Conservation (phyloP, 2,888 invertebrate genomes). For the Cephonodes hylas region DNA sequence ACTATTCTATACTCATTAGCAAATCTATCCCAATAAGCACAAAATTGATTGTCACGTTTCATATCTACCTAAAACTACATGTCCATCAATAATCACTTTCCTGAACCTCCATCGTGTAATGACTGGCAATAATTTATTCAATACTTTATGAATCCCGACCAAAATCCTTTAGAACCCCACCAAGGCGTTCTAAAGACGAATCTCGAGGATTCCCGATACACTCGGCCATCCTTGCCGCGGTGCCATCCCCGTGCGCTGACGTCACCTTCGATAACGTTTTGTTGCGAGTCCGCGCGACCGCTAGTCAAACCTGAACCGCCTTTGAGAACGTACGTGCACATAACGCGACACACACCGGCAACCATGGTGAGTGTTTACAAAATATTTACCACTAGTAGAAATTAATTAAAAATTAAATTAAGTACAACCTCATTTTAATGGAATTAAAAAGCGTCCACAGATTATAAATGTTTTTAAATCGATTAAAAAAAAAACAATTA, state of each 20-base stretch:
- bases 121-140: too few species aligned
- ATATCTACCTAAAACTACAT: too few species aligned
- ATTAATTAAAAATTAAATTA: too few species aligned
- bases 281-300: neutral
- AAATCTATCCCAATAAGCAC: too few species aligned
- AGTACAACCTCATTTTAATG: too few species aligned
- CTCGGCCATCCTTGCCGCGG: neutral
- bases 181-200: neutral
- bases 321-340: neutral
- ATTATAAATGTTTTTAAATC: too few species aligned
- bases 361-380: slow-evolving; percentile 1
- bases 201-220: neutral
- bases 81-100: too few species aligned
- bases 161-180: neutral
- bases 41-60: too few species aligned
- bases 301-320: neutral
- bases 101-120: too few species aligned
- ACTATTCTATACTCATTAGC: too few species aligned
- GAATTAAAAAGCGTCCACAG: too few species aligned
- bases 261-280: neutral
- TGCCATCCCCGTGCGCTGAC: neutral
- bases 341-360: neutral
- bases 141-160: too few species aligned
- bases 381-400: neutral
- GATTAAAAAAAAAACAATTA: neutral